Base-by-base conservation (phyloP, 2,888 invertebrate species). In the Heliconius ethilla region DNA sequence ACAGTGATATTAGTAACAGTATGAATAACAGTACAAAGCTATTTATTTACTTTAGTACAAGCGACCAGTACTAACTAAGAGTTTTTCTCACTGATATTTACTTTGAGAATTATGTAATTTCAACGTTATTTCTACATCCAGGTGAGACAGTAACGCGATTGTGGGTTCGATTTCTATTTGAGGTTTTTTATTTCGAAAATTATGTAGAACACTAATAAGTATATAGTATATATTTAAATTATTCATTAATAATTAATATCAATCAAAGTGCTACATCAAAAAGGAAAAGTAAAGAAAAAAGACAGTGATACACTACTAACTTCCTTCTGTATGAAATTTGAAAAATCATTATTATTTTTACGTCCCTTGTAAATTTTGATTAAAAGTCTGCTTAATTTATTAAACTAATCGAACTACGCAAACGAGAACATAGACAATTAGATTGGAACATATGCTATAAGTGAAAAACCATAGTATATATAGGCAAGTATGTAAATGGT, bases 1-100 rank as follows among this genome's bases (percentile, higher is more conserved):
- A 75, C 82, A 82, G 77, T 82, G 81, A 81, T 80, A 80, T 75
- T 77, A 80, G 76, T 75, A 78, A 78, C 76, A 75, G 76, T 76
- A 75, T 65, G 18, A n/a, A 67, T 62, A 73, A 70, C 70, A 66
- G 55, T 66, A n/a, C 51, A 25, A 51, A 66, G 55, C n/a, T 73
- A 73, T 78, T 78, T 78, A 76, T 75, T 78, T 78, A 76, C 63
- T n/a, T 78, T 76, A 40, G 45, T 25, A 51, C 15, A 29, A 37
- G 77, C 73, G n/a, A 40, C 81, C 74, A 45, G 72, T 67, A 33
- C n/a, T 67, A 76, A 70, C 70, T 70, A 65, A 37, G 33, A 76
- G 76, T 63, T 72, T 51, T 51, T 59, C 63, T 70, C 33, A 72
- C 33, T 3, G 25, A 62, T 76, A 51, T 76, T 65, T 65, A 72